Conservation (phyloP, 92 coral and sea anemone species). For the Zoanthus sociatus region DNA sequence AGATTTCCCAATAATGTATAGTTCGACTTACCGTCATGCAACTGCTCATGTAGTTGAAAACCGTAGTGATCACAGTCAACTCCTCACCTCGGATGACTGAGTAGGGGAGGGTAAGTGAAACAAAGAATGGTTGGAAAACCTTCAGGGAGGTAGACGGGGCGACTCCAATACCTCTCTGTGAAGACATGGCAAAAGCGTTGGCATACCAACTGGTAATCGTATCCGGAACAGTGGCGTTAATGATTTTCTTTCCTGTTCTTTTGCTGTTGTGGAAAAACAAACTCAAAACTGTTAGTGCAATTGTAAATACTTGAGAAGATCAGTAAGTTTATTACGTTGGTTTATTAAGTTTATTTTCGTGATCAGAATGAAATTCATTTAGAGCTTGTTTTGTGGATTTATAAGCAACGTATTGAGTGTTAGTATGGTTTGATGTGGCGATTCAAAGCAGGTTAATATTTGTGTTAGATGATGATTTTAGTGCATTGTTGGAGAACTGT, state of each 20-base stretch:
- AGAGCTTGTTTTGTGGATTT: no score
- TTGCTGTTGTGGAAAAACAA: slow-evolving; percentile 46
- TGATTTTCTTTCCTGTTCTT: slow-evolving; percentile 60
- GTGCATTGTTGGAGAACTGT: no score
- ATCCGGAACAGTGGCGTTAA: slow-evolving; percentile 85
- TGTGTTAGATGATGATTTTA: no score
- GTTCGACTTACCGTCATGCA: slow-evolving; percentile 83
- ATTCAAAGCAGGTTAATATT: no score
- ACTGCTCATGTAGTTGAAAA: slow-evolving; percentile 86
- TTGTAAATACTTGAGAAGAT: not conserved
- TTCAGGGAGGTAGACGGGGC: slow-evolving; percentile 75
- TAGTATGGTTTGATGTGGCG: no score
- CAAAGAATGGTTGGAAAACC: slow-evolving; percentile 91
- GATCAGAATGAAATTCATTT: no score
- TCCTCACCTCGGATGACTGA: slow-evolving; percentile 96
- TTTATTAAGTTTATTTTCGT: no score
- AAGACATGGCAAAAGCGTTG: slow-evolving; percentile 90
- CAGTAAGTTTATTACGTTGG: no score
- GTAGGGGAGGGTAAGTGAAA: slow-evolving; percentile 92
- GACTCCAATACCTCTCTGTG: slow-evolving; percentile 80
- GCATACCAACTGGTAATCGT: slow-evolving; percentile 96
- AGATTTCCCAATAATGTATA: no score
- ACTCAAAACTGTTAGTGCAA: not conserved
- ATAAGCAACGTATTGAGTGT: no score
- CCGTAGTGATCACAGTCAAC: slow-evolving; percentile 83